Conservation (phyloP, 2,797 vertebrate species). For the Tinamus major region DNA sequence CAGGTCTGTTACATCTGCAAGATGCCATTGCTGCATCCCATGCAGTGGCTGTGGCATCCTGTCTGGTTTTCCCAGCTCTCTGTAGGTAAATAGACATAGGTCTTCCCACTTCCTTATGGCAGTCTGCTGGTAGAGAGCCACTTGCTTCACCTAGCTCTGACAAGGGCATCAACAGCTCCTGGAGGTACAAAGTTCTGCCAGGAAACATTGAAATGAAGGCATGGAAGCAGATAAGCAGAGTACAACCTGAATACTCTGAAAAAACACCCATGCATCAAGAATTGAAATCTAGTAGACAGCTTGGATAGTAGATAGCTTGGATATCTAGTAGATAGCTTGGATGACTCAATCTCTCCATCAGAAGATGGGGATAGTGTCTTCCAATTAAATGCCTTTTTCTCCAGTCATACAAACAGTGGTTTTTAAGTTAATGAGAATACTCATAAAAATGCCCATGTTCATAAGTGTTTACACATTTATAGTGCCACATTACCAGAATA, state of each 20-base stretch:
- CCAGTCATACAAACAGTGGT: neutral
- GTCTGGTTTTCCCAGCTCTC: neutral
- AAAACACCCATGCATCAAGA: no score
- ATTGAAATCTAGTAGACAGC: no score
- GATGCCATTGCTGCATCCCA: neutral
- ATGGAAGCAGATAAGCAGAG: neutral
- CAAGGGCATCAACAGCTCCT: neutral
- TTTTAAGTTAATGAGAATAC: slow-evolving; percentile 16
- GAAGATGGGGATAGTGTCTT: slow-evolving; percentile 17
- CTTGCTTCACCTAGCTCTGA: neutral
- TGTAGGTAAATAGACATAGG: neutral
- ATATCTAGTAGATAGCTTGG: neutral
- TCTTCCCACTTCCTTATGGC: neutral
- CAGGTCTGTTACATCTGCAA: neutral
- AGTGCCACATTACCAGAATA: neutral
- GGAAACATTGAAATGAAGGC: neutral
- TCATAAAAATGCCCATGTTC: neutral
- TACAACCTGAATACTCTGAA: no score
- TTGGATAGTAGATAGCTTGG: no score
- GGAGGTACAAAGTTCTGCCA: neutral
- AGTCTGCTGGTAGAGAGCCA: neutral
- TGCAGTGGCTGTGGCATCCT: neutral
- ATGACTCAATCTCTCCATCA: neutral
- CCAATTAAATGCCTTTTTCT: slow-evolving; percentile 2
- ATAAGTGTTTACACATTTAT: neutral